These are phyloP conservation scores for Lepidurus arcticus DNA, from an alignment of 1,140 invertebrate genomes.

Conservation along the genomic window DNA sequence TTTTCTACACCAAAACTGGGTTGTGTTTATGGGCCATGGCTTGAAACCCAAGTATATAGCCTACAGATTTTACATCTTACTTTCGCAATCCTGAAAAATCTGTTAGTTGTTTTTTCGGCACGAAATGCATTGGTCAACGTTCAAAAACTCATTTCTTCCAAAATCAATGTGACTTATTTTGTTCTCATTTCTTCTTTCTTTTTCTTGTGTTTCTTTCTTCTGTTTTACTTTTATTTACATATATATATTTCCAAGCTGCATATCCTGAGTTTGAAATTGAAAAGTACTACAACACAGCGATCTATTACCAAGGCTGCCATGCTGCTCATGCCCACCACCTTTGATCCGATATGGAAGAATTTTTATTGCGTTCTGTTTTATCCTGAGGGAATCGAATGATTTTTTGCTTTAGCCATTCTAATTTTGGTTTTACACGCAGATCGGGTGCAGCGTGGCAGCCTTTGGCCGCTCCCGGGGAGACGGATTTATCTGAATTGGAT, in stretches of 20 bases:
- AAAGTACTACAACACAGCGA: background rate
- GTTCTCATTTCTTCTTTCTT: conserved; percentile 39
- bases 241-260: conserved; percentile 37
- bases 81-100: too few relatives aligned
- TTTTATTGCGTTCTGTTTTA: background rate
- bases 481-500: conserved; percentile 15
- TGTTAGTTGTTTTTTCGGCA: background rate
- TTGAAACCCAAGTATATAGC: background rate
- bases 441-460: conserved; percentile 19
- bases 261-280: background rate
- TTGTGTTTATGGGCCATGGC: conserved; percentile 28
- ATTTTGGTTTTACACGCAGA: conserved; percentile 12
- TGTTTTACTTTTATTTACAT: conserved; percentile 43
- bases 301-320: conserved; percentile 13
- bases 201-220: conserved; percentile 50
- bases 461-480: conserved; percentile 8
- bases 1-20: conserved; percentile 33
- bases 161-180: conserved; percentile 35
- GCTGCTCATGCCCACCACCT: background rate
- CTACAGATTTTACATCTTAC: too few relatives aligned
- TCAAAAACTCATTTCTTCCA: too few relatives aligned
- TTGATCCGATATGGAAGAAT: background rate
- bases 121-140: background rate
- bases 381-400: background rate
- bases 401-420: conserved; percentile 6